Percentiles rank a stretch among this genome's conserved stretches.
Evolutionary conservation across 92 coral and sea anemone genomes (phyloP).

Genomic region (Siderastrea radians): DNA sequence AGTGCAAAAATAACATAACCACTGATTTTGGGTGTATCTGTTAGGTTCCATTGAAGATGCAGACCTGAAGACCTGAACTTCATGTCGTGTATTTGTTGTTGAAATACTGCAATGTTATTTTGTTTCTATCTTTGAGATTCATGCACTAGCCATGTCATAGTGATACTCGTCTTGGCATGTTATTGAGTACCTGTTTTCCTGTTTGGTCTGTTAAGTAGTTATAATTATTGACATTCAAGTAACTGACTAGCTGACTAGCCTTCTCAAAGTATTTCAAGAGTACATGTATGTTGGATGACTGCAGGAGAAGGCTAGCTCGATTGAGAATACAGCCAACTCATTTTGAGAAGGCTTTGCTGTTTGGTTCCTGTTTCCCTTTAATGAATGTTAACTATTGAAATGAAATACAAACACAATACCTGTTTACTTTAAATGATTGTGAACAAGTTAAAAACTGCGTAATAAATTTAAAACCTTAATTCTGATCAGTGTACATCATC

Average conservation of each 20-base stretch:
- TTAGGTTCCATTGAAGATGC: conserved; percentile 37
- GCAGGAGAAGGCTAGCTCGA: neutral
- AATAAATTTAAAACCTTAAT: conserved; percentile 4
- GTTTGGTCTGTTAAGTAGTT: conserved; percentile 21
- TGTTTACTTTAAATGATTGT: conserved; percentile 7
- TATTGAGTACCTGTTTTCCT: conserved; percentile 8
- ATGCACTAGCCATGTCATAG: neutral
- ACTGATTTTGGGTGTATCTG: neutral
- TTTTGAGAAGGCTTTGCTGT: neutral
- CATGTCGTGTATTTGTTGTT: neutral
- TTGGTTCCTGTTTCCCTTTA: conserved; percentile 24
- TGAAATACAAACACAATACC: conserved; percentile 14
- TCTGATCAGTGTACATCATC: conserved; percentile 27
- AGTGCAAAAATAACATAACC: conserved; percentile 14
- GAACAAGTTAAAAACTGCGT: conserved; percentile 3
- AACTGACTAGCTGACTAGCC: conserved; percentile 7
- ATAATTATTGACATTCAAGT: conserved; percentile 11
- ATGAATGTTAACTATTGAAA: neutral
- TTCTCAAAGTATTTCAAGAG: too few species aligned
- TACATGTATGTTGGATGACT: conserved; percentile 10
- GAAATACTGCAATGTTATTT: conserved; percentile 7
- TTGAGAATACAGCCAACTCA: too few species aligned
- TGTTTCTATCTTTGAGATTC: conserved; percentile 12
- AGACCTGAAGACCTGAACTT: conserved; percentile 19
- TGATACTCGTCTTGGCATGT: conserved; percentile 3